A percentile compares a stretch with the other conserved stretches of the same genome.
Evolutionary conservation across 1,140 invertebrate genomes (phyloP).

Genomic region (Anoplolepis gracilipes): DNA sequence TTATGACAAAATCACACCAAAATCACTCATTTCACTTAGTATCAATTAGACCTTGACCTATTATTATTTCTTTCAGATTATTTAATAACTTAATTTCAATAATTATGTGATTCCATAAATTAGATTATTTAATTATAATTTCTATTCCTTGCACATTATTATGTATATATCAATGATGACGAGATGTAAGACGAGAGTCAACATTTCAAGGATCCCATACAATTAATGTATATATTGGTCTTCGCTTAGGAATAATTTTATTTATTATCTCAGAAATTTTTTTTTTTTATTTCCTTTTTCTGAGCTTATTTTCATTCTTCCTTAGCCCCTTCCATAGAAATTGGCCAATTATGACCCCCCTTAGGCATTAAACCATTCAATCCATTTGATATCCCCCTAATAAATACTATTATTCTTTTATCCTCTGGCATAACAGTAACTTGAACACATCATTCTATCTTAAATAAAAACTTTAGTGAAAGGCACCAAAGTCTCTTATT

Average conservation of each 20-base stretch:
- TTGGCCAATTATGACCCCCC: constrained; percentile 88
- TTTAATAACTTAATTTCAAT: constrained; percentile 78
- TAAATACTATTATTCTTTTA: constrained; percentile 88
- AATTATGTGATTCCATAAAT: constrained; percentile 78
- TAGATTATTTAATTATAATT: constrained; percentile 53
- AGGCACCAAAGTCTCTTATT: constrained; percentile 83
- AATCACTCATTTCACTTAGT: constrained; percentile 86
- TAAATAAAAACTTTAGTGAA: constrained; percentile 85
- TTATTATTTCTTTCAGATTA: constrained; percentile 84
- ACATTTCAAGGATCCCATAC: constrained; percentile 87
- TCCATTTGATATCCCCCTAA: constrained; percentile 86
- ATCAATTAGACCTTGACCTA: constrained; percentile 85
- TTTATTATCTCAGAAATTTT: too few species aligned
- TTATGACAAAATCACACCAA: constrained; percentile 78
- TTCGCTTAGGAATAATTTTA: constrained; percentile 72
- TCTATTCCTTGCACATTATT: constrained; percentile 83
- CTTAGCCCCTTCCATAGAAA: constrained; percentile 87
- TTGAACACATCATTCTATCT: constrained; percentile 87
- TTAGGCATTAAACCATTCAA: constrained; percentile 87
- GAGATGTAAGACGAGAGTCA: constrained; percentile 87
- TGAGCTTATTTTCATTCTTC: constrained; percentile 89
- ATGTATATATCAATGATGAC: constrained; percentile 88
- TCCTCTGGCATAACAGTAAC: constrained; percentile 87
- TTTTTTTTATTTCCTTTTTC: too few species aligned
- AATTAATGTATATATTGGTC: constrained; percentile 86